A percentile compares a stretch with the other conserved stretches of the same genome.
Evolutionary conservation across 2,113 vertebrate genomes (phyloP).

Genomic region (Otolemur garnettii): DNA sequence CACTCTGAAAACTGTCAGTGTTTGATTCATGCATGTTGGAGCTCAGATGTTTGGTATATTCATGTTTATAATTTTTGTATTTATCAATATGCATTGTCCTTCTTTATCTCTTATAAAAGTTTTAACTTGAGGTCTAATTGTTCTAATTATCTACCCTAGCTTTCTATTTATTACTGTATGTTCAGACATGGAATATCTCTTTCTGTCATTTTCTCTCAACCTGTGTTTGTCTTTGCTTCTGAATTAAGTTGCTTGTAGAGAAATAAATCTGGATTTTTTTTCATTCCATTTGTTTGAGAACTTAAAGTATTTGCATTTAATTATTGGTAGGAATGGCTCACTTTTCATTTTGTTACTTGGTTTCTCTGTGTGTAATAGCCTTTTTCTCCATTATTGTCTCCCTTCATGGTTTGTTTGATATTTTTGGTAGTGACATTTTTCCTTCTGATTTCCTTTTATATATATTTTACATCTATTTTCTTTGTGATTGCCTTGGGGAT

Average conservation of each 20-base stretch:
- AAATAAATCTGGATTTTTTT: too few species aligned
- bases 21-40: neutral
- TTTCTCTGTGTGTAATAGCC: neutral
- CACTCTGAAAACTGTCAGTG: neutral
- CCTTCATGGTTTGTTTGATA: too few species aligned
- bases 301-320: neutral
- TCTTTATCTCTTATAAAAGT: too few species aligned
- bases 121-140: too few species aligned
- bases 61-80: neutral
- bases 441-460: neutral
- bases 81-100: neutral
- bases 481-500: neutral
- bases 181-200: too few species aligned
- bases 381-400: neutral
- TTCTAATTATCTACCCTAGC: too few species aligned
- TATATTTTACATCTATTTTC: neutral
- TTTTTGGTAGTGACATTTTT: neutral
- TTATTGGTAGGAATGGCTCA: neutral
- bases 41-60: neutral
- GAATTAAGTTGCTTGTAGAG: neutral
- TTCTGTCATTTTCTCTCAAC: neutral
- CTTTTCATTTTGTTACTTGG: neutral
- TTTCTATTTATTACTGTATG: too few species aligned
- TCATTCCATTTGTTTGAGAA: neutral
- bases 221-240: neutral